Base-by-base conservation (phyloP, 2,113 vertebrate species). In the Pseudolaguvia tuberculata region DNA sequence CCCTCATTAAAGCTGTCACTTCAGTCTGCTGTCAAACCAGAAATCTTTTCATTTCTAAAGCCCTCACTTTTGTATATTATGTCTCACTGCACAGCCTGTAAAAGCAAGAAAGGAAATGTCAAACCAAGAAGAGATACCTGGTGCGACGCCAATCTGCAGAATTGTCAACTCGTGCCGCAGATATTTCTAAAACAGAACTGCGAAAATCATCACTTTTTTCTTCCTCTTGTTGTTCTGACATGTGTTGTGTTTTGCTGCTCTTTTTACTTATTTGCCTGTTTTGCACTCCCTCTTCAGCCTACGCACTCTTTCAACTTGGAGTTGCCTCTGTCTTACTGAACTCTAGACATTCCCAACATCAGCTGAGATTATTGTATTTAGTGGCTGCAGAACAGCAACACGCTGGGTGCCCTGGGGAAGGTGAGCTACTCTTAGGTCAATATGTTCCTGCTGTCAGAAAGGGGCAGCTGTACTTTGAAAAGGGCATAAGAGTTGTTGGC, bases 181-280 rank as follows among this genome's bases (percentile, higher is more conserved):
- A 70, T 81, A 73, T 81, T 81, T 56, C 70, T 74, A 76, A 81
- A 81, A 67, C 31, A 53, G 66, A 74, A 69, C 58, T 55, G 68
- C 51, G 68, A 77, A 82, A 67, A 78, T 69, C 52, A 68, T 77
- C 67, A 65, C 65, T 55, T 71, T 77, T 58, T 53, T 50, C 39
- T 48, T 15, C 18, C 7, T 42, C 39, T 42, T 48, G 45, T 69
- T 20, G 29, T 69, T 53, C 67, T 56, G 42, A 42, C 70, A 73
- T 42, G 52, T 56, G 58, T 59, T 27, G n/a, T 53, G 14, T 57
- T 20, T 51, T 50, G 68, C 21, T 45, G 51, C 65, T 55, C 23
- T n/a, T 3, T 51, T 51, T 18, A 25, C 57, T 73, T 53, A 68
- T 70, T 69, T 76, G 25, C 47, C 21, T 56, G 29, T 65, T 67